Evolutionary conservation across 2,113 vertebrate species (phyloP).

Genomic region (Dolichallabes microphthalmus): DNA sequence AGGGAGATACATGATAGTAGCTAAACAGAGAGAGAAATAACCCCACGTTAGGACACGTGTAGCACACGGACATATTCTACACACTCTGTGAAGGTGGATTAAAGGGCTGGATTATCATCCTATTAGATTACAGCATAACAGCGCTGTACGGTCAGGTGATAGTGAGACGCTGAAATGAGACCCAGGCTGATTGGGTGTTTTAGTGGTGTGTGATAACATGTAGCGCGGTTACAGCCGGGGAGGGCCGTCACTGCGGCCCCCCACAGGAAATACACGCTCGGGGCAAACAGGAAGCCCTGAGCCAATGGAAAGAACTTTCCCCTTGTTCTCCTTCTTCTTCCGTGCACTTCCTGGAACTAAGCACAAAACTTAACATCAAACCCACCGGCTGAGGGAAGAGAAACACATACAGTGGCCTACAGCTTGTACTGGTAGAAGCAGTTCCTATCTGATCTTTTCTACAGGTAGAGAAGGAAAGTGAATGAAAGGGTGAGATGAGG

Average conservation of each 20-base stretch:
- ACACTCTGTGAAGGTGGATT: constrained; percentile 32
- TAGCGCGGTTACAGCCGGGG: background rate
- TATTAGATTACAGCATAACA: constrained; percentile 34
- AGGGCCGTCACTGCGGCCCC: background rate
- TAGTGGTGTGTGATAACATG: background rate
- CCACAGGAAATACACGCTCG: background rate
- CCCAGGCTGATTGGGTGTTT: background rate
- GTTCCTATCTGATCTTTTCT: background rate
- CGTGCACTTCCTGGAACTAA: constrained; percentile 27
- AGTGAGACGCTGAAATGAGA: background rate
- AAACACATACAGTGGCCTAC: background rate
- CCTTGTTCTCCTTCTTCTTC: constrained; percentile 49
- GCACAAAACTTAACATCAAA: background rate
- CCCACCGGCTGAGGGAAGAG: background rate
- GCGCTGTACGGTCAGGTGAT: background rate
- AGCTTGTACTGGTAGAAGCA: background rate
- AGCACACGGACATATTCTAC: background rate
- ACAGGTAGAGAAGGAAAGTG: background rate
- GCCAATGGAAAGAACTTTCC: constrained; percentile 55
- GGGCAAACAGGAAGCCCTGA: constrained; percentile 67
- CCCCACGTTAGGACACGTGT: background rate
- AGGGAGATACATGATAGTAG: background rate
- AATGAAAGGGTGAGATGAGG: background rate
- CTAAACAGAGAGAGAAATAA: background rate
- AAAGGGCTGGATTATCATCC: constrained; percentile 35